phyloP scores from a whole-genome alignment of 2,888 invertebrate genomes.

The Torymus tubicola region DNA sequence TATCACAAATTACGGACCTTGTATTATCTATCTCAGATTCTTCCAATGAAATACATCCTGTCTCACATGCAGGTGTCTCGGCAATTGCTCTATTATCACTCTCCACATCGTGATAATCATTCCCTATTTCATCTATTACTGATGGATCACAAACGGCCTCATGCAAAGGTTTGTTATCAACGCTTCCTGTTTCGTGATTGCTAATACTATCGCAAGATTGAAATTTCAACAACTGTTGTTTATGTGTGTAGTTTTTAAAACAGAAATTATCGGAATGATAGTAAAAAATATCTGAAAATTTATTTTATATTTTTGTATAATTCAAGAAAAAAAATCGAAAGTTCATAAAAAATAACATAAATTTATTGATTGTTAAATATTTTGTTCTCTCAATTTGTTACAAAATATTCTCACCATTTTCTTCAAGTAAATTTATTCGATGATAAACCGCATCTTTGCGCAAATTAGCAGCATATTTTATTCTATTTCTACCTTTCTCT shows the following conservation, averaged over 20 bases:
- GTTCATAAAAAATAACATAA: too few species aligned
- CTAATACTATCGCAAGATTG: background rate
- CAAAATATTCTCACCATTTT: background rate
- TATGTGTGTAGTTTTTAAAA: background rate
- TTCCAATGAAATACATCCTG: too few species aligned
- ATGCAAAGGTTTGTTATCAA: too few species aligned
- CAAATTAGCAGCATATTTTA: background rate
- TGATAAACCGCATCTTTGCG: constrained; percentile 2
- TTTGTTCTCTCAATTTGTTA: background rate
- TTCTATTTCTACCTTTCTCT: background rate
- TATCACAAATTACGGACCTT: constrained; percentile 3
- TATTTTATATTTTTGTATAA: background rate
- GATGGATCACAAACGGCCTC: background rate
- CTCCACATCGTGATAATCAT: too few species aligned
- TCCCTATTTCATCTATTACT: background rate
- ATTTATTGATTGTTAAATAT: background rate
- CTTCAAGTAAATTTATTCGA: constrained; percentile 6
- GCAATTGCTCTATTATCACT: too few species aligned
- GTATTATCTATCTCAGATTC: too few species aligned
- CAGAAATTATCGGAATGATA: constrained; percentile 14
- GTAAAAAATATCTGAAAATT: constrained; percentile 3
- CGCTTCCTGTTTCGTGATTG: background rate
- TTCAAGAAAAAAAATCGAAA: too few species aligned
- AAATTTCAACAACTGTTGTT: background rate
- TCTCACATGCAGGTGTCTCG: too few species aligned